A percentile compares a stretch with the other conserved stretches of the same genome.
Evolutionary conservation across 2,888 invertebrate genomes (phyloP).

Genomic region (Cerastis rubricosa): DNA sequence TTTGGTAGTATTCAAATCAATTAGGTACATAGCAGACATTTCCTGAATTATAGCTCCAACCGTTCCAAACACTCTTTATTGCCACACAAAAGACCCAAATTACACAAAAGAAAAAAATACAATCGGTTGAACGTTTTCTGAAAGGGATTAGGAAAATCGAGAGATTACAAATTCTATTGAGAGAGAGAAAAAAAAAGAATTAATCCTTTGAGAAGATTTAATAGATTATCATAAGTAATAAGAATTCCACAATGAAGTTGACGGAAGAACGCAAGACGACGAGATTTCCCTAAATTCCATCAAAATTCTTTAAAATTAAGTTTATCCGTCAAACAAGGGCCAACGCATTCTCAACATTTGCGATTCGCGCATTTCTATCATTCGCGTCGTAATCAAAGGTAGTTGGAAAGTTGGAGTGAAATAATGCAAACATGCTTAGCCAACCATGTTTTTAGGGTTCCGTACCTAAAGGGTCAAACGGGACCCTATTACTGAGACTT

Average conservation of each 20-base stretch:
- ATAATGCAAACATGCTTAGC: not conserved
- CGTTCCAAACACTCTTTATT: conserved; percentile 5
- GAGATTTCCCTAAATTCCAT: conserved; percentile 33
- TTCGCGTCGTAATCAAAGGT: conserved; percentile 10
- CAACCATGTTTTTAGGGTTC: too few species aligned
- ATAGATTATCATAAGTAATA: conserved; percentile 58
- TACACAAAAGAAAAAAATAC: conserved; percentile 51
- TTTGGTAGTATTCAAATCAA: not conserved
- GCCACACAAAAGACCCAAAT: conserved; percentile 38
- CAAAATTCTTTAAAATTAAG: conserved; percentile 23
- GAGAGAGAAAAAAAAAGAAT: conserved; percentile 39
- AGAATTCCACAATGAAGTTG: conserved; percentile 32
- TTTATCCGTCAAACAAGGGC: conserved; percentile 25
- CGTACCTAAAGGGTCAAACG: too few species aligned
- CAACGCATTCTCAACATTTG: conserved; percentile 35
- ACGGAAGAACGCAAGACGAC: conserved; percentile 22
- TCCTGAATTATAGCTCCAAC: not conserved
- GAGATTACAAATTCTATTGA: conserved; percentile 46
- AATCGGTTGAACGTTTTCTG: conserved; percentile 46
- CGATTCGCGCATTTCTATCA: conserved; percentile 24
- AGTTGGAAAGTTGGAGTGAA: conserved; percentile 15
- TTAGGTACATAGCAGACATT: not conserved
- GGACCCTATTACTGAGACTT: too few species aligned
- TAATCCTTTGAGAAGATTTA: conserved; percentile 50
- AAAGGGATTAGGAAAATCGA: conserved; percentile 48